These are phyloP conservation scores for Sus scrofa DNA, from an alignment of 2,113 vertebrate genomes.

Conservation along the genomic window T2T-Sscrofa CM000816.6:62365001-62365500, in stretches of 20 bases:
- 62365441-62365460: background rate
- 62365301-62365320: background rate
- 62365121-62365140: background rate
- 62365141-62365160: background rate
- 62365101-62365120: background rate
- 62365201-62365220: background rate
- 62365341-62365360: background rate
- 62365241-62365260: background rate
- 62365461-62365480: background rate
- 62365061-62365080: background rate
- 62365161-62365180: background rate
- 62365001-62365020: background rate
- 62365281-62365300: background rate
- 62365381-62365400: background rate
- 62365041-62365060: background rate
- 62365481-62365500: slow-evolving; percentile 41
- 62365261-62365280: background rate
- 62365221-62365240: background rate
- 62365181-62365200: background rate
- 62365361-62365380: slow-evolving; percentile 16
- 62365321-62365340: background rate
- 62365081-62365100: background rate
- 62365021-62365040: background rate
- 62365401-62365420: slow-evolving; percentile 43
- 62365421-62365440: background rate